These are phyloP conservation scores for Leptopilina clavipes DNA, from an alignment of 1,140 invertebrate species.

Conservation along the genomic window DNA sequence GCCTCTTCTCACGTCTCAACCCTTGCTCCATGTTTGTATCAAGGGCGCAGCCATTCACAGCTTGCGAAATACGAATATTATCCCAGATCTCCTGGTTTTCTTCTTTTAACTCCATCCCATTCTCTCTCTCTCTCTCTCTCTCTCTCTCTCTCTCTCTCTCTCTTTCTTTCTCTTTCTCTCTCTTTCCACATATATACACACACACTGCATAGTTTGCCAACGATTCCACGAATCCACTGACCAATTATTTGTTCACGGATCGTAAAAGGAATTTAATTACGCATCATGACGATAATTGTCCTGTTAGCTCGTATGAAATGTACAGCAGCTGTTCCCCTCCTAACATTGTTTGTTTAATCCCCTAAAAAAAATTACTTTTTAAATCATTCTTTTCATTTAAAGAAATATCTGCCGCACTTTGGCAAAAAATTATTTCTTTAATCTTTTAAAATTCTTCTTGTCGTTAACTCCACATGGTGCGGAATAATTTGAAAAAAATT, in stretches of 20 bases:
- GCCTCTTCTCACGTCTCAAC: slow-evolving; percentile 57
- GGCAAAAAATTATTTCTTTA: too few species aligned
- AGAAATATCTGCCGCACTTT: background rate
- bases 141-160: too few species aligned
- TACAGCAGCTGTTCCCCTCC: slow-evolving; percentile 29
- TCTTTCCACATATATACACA: background rate
- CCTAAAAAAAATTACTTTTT: background rate
- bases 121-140: background rate
- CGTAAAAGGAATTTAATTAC: slow-evolving; percentile 48
- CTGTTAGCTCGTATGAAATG: slow-evolving; percentile 39
- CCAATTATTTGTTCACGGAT: slow-evolving; percentile 52
- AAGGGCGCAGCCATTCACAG: slow-evolving; percentile 68
- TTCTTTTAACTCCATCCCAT: slow-evolving; percentile 37
- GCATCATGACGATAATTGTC: slow-evolving; percentile 45
- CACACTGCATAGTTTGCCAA: slow-evolving; percentile 2
- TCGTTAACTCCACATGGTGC: too few species aligned
- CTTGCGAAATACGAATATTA: slow-evolving; percentile 56
- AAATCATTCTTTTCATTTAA: too few species aligned
- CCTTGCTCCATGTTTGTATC: slow-evolving; percentile 59
- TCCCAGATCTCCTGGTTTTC: slow-evolving; percentile 51
- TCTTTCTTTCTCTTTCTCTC: too few species aligned
- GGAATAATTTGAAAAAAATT: too few species aligned
- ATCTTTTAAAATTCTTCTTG: too few species aligned
- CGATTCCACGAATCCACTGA: slow-evolving; percentile 44
- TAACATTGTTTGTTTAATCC: slow-evolving; percentile 34